Evolutionary conservation across 2,888 invertebrate species (phyloP).

Genomic region (Dioctria rufipes): DNA sequence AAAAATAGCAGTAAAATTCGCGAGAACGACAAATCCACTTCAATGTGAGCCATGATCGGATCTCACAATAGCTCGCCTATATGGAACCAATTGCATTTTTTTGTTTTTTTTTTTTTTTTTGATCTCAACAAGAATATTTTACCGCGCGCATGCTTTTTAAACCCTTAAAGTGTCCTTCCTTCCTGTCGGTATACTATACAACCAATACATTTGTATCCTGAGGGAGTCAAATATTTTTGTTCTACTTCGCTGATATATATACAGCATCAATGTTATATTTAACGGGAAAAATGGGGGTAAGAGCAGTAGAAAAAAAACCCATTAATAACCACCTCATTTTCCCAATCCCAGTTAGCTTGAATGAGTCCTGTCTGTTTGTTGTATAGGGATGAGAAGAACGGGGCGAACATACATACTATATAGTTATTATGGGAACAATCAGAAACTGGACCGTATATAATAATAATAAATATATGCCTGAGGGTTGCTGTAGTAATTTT

Average conservation of each 20-base stretch:
- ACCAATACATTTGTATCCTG: background rate
- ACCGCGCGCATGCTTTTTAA: conserved; percentile 5
- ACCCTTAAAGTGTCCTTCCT: background rate
- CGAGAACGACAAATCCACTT: background rate
- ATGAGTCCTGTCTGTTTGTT: conserved; percentile 6
- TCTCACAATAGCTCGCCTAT: background rate
- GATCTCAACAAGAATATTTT: background rate
- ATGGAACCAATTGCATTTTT: no score
- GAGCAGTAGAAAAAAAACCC: background rate
- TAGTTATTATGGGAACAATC: background rate
- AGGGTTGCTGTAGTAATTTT: conserved; percentile 41
- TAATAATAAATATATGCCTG: background rate
- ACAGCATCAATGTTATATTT: conserved; percentile 16
- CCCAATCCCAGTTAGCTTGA: conserved; percentile 14
- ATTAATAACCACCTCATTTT: conserved; percentile 42
- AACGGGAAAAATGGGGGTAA: background rate
- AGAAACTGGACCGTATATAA: conserved; percentile 6
- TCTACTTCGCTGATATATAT: background rate
- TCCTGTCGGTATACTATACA: background rate
- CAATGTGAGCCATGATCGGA: conserved; percentile 34
- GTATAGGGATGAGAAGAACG: background rate
- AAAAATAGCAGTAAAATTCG: conserved; percentile 5
- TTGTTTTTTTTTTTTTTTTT: no score
- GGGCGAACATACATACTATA: background rate
- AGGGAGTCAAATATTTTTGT: conserved; percentile 8